Base-by-base conservation (phyloP, 1,140 invertebrate genomes). In the Lepidurus apus region DNA sequence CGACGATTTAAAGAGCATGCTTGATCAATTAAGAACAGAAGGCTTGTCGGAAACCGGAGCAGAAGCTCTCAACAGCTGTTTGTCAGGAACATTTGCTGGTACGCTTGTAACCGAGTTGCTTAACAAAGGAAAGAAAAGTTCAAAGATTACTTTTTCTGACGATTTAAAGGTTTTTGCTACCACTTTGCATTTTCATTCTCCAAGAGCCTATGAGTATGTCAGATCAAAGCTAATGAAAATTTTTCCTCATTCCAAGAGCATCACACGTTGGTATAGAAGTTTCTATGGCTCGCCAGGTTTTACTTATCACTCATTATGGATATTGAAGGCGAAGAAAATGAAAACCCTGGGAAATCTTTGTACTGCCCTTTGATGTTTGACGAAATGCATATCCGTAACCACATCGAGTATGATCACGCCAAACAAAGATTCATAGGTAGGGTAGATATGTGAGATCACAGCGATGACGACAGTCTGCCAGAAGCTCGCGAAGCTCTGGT, bases 251-350 rank as follows among this genome's bases (percentile, higher is more conserved):
- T 47, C 45, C 1, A 47, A 47, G 17, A 47, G 0, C 45, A 47
- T 26, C 26, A 26, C 26, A 26, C 26, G 26, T 26, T 26, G 26
- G 26, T n/a, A 1, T 26, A 26, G 26, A 47, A 47, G 45, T 47
- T 47, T 47, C 45, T 1, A 47, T 47, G 45, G 45, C 45, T 10
- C 45, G 9, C 45, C 45, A 47, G 45, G 45, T 17, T 84, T 43
- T 76, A 75, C 77, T 85, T 82, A 82, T 43, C 74, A 21, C 82
- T 81, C 78, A 77, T 85, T 75, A 75, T 82, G 79, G 75, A 45
- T 1, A 80, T 85, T n/a, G 76, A 82, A 47, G 45, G 45, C 45
- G 45, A 47, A 47, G 17, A 47, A 47, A 17, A 2, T 47, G 45
- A 47, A 1, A 47, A n/a, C n/a, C n/a, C n/a, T n/a, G n/a, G n/a